A percentile compares a stretch with the other conserved stretches of the same genome.
Conservation (phyloP, 2,888 invertebrate genomes). For the Phrixothrix hirtus region DNA sequence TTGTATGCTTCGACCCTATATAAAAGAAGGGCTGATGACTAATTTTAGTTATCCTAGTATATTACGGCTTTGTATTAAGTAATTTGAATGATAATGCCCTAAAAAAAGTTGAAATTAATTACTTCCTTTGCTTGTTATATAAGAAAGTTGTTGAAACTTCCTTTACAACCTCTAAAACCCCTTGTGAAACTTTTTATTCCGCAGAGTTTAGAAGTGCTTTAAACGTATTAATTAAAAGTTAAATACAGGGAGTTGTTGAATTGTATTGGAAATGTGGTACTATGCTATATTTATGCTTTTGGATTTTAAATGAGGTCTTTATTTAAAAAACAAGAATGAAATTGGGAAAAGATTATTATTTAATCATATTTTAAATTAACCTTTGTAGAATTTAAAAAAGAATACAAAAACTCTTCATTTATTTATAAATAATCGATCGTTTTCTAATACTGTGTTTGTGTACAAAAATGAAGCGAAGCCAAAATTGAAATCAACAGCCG, state of each 20-base stretch:
- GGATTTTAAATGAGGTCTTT: no score
- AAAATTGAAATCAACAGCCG: no score
- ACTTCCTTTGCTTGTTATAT: conserved; percentile 9
- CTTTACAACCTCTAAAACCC: conserved; percentile 17
- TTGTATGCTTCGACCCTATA: no score
- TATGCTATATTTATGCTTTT: no score
- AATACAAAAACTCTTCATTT: no score
- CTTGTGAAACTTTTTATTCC: conserved; percentile 19
- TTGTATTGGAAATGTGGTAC: conserved; percentile 9
- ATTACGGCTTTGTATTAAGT: conserved; percentile 13
- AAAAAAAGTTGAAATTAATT: conserved; percentile 23
- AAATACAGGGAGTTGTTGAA: conserved; percentile 19
- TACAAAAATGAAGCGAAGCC: no score
- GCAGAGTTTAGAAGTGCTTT: conserved; percentile 9
- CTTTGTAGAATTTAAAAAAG: no score
- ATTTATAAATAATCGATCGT: no score
- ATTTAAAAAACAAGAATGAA: no score
- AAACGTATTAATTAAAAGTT: conserved; percentile 23
- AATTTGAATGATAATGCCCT: conserved; percentile 20
- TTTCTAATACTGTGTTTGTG: no score
- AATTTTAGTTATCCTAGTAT: conserved; percentile 2
- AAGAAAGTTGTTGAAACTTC: conserved; percentile 25
- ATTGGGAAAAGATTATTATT: no score
- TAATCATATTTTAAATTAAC: no score
- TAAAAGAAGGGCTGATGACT: conserved; percentile 5